Base-by-base conservation (phyloP, 2,797 vertebrate genomes). In the Danio albolineatus region DNA sequence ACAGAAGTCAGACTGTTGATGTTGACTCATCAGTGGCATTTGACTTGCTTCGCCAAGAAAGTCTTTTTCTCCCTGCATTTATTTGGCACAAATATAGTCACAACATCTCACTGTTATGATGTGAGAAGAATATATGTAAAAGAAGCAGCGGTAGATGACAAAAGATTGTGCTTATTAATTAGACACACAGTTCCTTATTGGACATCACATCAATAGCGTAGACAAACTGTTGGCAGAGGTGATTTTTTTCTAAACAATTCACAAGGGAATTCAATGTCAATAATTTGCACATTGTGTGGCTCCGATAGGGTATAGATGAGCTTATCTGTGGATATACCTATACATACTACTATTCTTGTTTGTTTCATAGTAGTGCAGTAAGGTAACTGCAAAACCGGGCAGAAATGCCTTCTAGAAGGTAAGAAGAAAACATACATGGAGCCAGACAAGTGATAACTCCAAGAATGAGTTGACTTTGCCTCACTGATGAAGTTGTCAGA, bases 401-500 rank as follows among this genome's bases (percentile, higher is more conserved):
- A 61, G 16, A 73, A 56, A 16, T 73, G 19, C 10, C 19, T 73
- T 59, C n/a, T 48, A 60, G 41, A 10, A 21, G 9, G 49, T 9
- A 28, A 39, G 6, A 64, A n/a, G n/a, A 65, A 54, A 4, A 7
- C 46, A 2, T 13, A 16, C 44, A 44, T 16, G 53, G 38, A 56
- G 19, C 46, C 46, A 65, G 38, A 79, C 70, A 48, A 79, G 49
- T 46, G 54, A 64, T 16, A 13, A 53, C 14, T 65, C 6, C n/a
- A 54, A 76, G 38, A 65, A 56, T 17, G 17, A 36, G 39, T 43
- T 66, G 61, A 66, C 61, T 76, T 76, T 76, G 38, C 51, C 61
- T 19, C 61, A 43, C 6, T 66, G 39, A 66, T 56, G 61, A 76
- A 76, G 74, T 44, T 76, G 39, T 76, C 49, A 66, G 61, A 76